Evolutionary conservation across 2,113 vertebrate species (phyloP).

Genomic region (Nyctibius bracteatus): DNA sequence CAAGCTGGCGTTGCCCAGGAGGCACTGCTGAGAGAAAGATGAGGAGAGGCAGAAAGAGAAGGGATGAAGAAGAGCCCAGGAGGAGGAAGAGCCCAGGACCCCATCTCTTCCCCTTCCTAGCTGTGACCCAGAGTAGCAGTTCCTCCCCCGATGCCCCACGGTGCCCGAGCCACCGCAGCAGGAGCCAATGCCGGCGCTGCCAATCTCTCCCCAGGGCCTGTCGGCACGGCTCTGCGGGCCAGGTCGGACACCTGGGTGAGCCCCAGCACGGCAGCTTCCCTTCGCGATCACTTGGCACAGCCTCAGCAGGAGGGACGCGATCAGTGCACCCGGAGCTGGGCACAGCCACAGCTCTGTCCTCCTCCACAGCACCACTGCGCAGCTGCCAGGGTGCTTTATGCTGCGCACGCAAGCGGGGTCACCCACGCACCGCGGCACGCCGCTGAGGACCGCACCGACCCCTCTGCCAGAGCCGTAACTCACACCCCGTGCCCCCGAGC

Average conservation of each 20-base stretch:
- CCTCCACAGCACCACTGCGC: background rate
- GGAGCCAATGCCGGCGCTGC: rapidly evolving
- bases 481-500: background rate
- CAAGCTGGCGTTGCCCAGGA: background rate
- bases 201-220: background rate
- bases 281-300: rapidly evolving
- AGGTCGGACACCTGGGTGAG: background rate
- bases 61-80: background rate
- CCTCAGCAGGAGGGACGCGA: background rate
- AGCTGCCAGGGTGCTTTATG: background rate
- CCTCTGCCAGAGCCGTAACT: background rate
- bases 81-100: background rate
- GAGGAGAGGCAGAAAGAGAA: background rate
- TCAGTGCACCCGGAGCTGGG: rapidly evolving
- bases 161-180: rapidly evolving
- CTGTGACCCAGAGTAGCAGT: rapidly evolving
- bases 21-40: background rate
- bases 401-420: rapidly evolving
- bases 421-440: rapidly evolving
- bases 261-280: background rate
- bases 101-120: background rate
- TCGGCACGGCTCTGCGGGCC: rapidly evolving
- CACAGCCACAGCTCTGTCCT: background rate
- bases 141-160: background rate
- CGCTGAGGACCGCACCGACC: rapidly evolving